Evolutionary conservation across 2,888 invertebrate species (phyloP).

Genomic region (Pharmacophagus antenor): DNA sequence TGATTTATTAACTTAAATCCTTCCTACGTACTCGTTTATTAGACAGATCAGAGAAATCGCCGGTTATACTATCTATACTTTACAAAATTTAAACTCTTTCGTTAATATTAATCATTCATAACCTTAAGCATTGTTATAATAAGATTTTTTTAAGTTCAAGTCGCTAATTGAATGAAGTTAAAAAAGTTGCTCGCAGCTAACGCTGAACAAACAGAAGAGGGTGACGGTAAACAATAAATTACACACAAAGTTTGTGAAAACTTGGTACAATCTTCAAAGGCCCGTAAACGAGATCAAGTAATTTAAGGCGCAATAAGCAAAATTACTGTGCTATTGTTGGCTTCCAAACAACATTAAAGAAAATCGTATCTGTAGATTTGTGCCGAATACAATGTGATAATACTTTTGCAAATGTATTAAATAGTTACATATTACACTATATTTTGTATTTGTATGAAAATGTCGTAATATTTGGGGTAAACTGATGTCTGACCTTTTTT

Average conservation of each 20-base stretch:
- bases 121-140: neutral
- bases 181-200: constrained; percentile 53
- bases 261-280: constrained; percentile 74
- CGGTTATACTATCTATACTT: no score
- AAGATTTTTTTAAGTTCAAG: neutral
- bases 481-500: constrained; percentile 59
- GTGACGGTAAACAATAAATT: constrained; percentile 76
- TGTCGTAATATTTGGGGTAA: constrained; percentile 49
- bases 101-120: no score
- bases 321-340: constrained; percentile 70
- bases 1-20: no score
- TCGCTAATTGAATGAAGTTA: constrained; percentile 46
- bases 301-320: constrained; percentile 76
- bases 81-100: no score
- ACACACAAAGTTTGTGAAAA: constrained; percentile 72
- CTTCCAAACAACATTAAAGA: constrained; percentile 58
- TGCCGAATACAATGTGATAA: constrained; percentile 36
- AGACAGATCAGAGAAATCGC: no score
- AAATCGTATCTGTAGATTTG: constrained; percentile 57
- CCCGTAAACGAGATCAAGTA: constrained; percentile 76
- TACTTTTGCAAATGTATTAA: constrained; percentile 42
- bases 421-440: constrained; percentile 43
- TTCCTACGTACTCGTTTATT: no score
- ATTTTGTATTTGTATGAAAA: constrained; percentile 60
- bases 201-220: constrained; percentile 65